These are phyloP conservation scores for Psammodynastes pulverulentus DNA, from an alignment of 2,113 vertebrate genomes.

Conservation along the genomic window DNA sequence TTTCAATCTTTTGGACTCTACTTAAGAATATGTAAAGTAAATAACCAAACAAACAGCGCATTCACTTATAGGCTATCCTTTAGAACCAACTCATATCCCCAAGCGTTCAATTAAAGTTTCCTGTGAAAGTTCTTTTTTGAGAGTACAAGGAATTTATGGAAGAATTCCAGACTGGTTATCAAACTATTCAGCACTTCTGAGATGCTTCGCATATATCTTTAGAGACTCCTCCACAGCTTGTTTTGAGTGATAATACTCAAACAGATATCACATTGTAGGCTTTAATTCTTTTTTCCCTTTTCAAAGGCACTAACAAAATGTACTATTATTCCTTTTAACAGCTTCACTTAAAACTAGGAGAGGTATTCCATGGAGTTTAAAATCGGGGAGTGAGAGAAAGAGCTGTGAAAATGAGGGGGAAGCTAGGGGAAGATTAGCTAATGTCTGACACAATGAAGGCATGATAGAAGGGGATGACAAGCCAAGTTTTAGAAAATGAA, in stretches of 20 bases:
- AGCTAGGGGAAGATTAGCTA: neutral
- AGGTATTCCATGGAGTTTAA: neutral
- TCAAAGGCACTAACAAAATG: neutral
- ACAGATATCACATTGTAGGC: neutral
- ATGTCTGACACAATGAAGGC: neutral
- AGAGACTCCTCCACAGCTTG: neutral
- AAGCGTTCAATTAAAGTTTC: slow-evolving; percentile 42
- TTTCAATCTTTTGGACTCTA: slow-evolving; percentile 26
- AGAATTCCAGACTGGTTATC: slow-evolving; percentile 21
- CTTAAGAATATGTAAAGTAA: slow-evolving; percentile 26
- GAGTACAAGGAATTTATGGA: slow-evolving; percentile 7
- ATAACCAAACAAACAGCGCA: slow-evolving; percentile 1
- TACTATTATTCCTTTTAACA: neutral
- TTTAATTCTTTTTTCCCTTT: neutral
- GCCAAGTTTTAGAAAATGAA: neutral
- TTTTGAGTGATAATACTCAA: slow-evolving; percentile 2
- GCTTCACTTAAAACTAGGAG: neutral
- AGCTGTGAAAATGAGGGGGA: neutral
- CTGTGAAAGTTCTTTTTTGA: slow-evolving; percentile 14
- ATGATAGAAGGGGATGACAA: neutral
- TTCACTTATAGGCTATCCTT: slow-evolving; percentile 4
- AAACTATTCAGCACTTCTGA: slow-evolving; percentile 24
- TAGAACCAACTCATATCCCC: slow-evolving; percentile 12
- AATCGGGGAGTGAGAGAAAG: neutral
- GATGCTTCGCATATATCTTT: slow-evolving; percentile 23